phyloP scores from a whole-genome alignment of 2,888 invertebrate species.

The Drosophila peninsularis region DNA sequence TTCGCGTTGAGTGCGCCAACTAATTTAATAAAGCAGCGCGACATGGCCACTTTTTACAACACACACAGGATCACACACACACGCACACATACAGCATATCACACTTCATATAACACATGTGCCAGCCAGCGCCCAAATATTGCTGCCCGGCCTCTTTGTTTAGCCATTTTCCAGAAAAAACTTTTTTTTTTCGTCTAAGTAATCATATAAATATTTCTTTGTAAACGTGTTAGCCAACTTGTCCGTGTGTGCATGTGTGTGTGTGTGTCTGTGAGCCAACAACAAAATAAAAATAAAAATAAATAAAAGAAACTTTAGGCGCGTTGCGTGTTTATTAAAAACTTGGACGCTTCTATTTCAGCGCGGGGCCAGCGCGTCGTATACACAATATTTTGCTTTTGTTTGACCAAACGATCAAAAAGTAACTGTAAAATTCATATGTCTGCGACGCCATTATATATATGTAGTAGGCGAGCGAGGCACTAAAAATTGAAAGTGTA shows the following conservation, averaged over 20 bases:
- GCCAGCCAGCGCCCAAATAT: constrained; percentile 36
- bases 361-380: constrained; percentile 21
- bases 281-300: constrained; percentile 23
- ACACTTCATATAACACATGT: constrained; percentile 23
- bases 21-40: constrained; percentile 75
- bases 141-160: constrained; percentile 38
- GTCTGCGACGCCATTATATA: neutral
- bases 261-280: constrained; percentile 19
- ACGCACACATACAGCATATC: constrained; percentile 19
- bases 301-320: constrained; percentile 41
- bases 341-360: constrained; percentile 57
- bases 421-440: constrained; percentile 42
- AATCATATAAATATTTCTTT: constrained; percentile 75
- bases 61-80: constrained; percentile 19
- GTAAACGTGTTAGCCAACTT: constrained; percentile 51
- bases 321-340: constrained; percentile 75
- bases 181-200: constrained; percentile 50
- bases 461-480: neutral
- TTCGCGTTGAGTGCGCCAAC: constrained; percentile 65
- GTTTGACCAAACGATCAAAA: constrained; percentile 33
- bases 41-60: constrained; percentile 67
- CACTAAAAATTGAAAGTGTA: neutral
- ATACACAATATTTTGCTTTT: constrained; percentile 47
- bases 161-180: constrained; percentile 44
- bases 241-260: constrained; percentile 13